Evolutionary conservation across 2,888 invertebrate species (phyloP).

Genomic region (Nephrotoma flavescens): DNA sequence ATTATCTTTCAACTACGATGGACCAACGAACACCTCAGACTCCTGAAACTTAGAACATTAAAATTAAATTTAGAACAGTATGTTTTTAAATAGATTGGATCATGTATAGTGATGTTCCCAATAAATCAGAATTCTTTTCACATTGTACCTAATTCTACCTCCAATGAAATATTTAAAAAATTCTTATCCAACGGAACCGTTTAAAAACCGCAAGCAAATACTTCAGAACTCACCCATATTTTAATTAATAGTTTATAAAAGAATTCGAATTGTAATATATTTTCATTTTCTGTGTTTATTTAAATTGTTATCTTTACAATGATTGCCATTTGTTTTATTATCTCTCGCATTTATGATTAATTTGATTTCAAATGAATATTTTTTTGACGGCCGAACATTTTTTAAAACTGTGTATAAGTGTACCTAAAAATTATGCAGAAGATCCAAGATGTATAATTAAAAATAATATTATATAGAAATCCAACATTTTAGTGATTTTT

Average conservation of each 20-base stretch:
- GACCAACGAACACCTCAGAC: too few species aligned
- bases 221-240: not conserved
- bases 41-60: too few species aligned
- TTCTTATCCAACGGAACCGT: too few species aligned
- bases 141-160: too few species aligned
- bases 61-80: too few species aligned
- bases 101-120: too few species aligned
- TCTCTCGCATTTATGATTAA: not conserved
- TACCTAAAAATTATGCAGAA: not conserved
- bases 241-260: not conserved
- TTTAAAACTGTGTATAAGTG: not conserved
- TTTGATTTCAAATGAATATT: not conserved
- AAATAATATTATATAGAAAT: not conserved
- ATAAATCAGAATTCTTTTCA: too few species aligned
- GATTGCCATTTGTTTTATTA: not conserved
- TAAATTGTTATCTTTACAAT: not conserved
- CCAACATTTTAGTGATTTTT: not conserved
- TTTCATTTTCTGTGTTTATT: not conserved
- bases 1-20: too few species aligned
- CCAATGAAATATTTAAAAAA: too few species aligned
- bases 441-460: not conserved
- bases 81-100: too few species aligned
- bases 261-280: not conserved
- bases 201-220: not conserved
- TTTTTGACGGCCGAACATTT: not conserved